Evolutionary conservation across 2,888 invertebrate species (phyloP), one percentile per base, ranked within the genome.

Genomic region (Nemurella pictetii): DNA sequence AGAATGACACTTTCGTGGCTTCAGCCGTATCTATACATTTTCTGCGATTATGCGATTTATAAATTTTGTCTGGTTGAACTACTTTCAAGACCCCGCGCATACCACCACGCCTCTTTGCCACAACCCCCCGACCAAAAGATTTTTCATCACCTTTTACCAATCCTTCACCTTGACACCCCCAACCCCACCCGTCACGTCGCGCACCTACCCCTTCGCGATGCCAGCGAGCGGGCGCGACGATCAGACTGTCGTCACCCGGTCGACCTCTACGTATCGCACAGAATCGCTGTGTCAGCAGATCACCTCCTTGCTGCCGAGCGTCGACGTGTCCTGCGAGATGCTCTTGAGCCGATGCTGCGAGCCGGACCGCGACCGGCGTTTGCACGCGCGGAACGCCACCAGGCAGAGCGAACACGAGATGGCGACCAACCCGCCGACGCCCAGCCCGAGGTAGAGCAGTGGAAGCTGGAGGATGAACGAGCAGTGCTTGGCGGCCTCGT

Each of bases 231-330:
- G 35, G 29, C 36, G 78, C 20, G 5, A 0, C 9, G 55, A 30
- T 96, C 96, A 97, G 93, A 97, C 96, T 88, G 97, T 97, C 89
- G 96, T 97, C 90, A 97, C 96, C 87, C 96, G 94, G 90, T 97
- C 97, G 88, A 97, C 94, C 91, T 97, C 96, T 90, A 96, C 96
- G 91, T 96, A 97, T 90, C 96, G 95, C 92, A 96, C 96, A 94
- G 96, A 96, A 94, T 96, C 96, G 95, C 95, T 96, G 93, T 96
- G 96, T 97, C 97, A 97, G 96, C 96, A 96, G 94, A 96, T 96
- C 92, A 96, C 95, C 91, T 96, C 96, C 90, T 96, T 96, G 30
- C 85, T 85, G 55, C 85, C 83, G 27, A 83, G 82, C n/a, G 82
- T 82, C 72, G 82, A 82, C 29, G 82, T 82, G 55, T 82, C 82